Base-by-base conservation (phyloP, 2,113 vertebrate genomes). In the Bucco capensis region DNA sequence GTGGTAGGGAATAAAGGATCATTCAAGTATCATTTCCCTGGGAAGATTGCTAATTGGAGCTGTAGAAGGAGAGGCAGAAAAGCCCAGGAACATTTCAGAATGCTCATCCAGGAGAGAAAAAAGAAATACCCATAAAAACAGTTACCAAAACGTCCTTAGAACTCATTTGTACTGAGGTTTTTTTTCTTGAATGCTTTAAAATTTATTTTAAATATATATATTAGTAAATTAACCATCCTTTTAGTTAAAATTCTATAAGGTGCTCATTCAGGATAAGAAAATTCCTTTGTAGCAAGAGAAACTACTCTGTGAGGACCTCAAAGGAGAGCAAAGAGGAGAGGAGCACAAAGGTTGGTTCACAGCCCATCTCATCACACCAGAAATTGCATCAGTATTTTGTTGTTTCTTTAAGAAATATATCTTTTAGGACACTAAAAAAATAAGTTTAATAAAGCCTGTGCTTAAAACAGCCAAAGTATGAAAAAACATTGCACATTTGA, bases 341-440 rank as follows among this genome's bases (percentile, higher is more conserved):
- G 86, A 95, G 80, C 62, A 81, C 16, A 46, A 91, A 83, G 71
- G 80, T 96, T 94, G 95, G 83, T 92, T 89, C 91, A 88, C 75
- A 93, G 88, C 92, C 94, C 73, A 66, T 94, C 47, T 92, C 89
- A 79, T 86, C 91, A 74, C 53, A 97, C 94, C 61, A 94, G 87
- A 96, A 96, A 96, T 90, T 92, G 84, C 75, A 77, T 53, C 9
- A 27, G 27, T 51, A 15, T 24, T 51, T 28, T 13, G 14, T 51
- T 51, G 24, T 28, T 92, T 83, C 64, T 95, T 96, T 96, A 95
- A 96, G 94, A 97, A 94, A 93, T 84, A 93, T 92, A 95, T 92
- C 69, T 76, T 95, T 97, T 93, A 94, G 66, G 92, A 80, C 76
- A 80, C 94, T 95, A 96, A 97, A 97, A 95, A 97, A 97, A 95